Conservation (phyloP, 53 echinoderm and acorn worm genomes). For the Holothuria leucospilota region DNA sequence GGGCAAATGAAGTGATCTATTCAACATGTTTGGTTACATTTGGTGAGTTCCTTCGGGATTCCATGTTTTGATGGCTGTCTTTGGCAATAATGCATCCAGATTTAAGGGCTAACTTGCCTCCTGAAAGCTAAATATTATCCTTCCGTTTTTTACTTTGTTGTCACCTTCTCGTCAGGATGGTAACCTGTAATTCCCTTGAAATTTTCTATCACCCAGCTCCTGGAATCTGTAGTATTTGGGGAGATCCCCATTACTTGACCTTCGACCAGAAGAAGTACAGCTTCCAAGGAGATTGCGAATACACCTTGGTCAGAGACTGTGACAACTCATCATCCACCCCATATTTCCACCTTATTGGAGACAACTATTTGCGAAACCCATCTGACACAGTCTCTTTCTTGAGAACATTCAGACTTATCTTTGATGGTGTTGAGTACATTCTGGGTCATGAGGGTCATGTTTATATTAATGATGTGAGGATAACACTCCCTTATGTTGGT, state of each 20-base stretch:
- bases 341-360: slow-evolving; percentile 48
- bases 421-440: neutral
- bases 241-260: slow-evolving; percentile 77
- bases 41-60: no score
- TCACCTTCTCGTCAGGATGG: no score
- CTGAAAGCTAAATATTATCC: no score
- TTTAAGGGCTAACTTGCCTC: no score
- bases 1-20: no score
- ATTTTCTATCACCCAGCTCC: slow-evolving; percentile 31
- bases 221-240: slow-evolving; percentile 67
- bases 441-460: slow-evolving; percentile 8
- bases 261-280: slow-evolving; percentile 65
- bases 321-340: slow-evolving; percentile 22
- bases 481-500: slow-evolving; percentile 35
- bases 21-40: no score
- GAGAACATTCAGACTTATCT: slow-evolving; percentile 6
- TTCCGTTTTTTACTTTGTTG: no score
- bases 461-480: slow-evolving; percentile 27
- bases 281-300: slow-evolving; percentile 79
- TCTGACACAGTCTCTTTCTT: slow-evolving; percentile 52
- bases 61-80: no score
- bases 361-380: slow-evolving; percentile 56
- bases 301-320: slow-evolving; percentile 67
- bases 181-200: no score
- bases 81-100: no score